Percentiles rank a stretch among this genome's conserved stretches.
Evolutionary conservation across 2,113 vertebrate genomes (phyloP).

Genomic region (Carettochelys insculpta): DNA sequence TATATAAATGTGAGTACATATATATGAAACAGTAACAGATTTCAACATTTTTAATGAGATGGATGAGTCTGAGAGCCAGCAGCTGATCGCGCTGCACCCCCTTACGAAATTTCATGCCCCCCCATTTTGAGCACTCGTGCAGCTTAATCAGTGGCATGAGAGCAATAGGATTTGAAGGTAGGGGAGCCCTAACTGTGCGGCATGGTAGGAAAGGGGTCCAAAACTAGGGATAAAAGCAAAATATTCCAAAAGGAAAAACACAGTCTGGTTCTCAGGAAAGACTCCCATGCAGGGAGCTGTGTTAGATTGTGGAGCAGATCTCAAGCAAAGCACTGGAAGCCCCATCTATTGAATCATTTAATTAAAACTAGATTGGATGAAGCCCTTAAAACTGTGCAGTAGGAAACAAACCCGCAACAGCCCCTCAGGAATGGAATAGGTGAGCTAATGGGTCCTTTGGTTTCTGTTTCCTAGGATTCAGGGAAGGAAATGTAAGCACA

Average conservation of each 20-base stretch:
- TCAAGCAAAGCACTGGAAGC: neutral
- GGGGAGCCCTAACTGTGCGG: rapidly evolving
- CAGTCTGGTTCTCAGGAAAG: rapidly evolving
- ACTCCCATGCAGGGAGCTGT: neutral
- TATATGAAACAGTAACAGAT: too few species aligned
- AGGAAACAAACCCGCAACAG: neutral
- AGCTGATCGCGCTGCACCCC: too few species aligned
- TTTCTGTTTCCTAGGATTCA: rapidly evolving
- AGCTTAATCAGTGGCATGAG: too few species aligned
- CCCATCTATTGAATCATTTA: rapidly evolving
- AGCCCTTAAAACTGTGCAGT: neutral
- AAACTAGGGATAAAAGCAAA: neutral
- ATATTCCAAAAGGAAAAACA: rapidly evolving
- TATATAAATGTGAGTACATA: too few species aligned
- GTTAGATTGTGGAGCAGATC: neutral
- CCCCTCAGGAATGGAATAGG: rapidly evolving
- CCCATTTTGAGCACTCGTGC: too few species aligned
- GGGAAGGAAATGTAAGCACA: neutral
- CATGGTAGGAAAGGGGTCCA: rapidly evolving
- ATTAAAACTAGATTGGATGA: neutral
- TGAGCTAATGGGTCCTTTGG: neutral
- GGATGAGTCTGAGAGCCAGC: too few species aligned
- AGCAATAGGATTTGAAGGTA: neutral
- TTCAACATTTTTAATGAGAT: too few species aligned
- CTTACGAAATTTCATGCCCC: too few species aligned